Base-by-base conservation (phyloP, 2,113 vertebrate species). In the Lamprotornis superbus region DNA sequence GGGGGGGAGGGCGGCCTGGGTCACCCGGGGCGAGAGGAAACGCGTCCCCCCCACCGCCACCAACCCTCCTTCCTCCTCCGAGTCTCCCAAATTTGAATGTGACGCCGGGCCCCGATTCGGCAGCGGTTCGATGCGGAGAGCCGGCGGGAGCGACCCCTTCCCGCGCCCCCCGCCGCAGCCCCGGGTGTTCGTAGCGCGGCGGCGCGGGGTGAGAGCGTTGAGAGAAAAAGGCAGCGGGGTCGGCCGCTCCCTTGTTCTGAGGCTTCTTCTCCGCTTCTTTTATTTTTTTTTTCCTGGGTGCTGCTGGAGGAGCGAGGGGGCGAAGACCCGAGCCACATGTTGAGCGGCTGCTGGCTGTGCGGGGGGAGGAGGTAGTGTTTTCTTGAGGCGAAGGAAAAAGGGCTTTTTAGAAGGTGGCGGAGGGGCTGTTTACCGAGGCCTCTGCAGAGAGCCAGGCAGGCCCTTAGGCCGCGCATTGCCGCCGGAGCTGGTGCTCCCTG, bases 51-150 rank as follows among this genome's bases (percentile, higher is more conserved):
- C 21, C 46, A 10, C 42, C 16, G 47, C 44, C 56, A 79, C 69
- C 28, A 35, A 50, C 56, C 60, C 71, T 27, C 44, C 39, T 76
- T 90, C 78, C 37, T 90, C 57, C 83, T 71, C 63, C 37, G 52
- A 52, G 17, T 91, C 79, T 93, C 75, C 80, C n/a, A 67, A 73
- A 88, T 95, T 91, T 88, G 74, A 93, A 93, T 85, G 83, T 77
- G 80, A 95, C 64, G 75, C 83, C 31, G 49, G 75, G 64, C 64
- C 64, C 59, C 91, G 33, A 67, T 71, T 56, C 79, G 68, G 63
- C 52, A 12, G 85, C 40, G 23, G 81, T 83, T 55, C 53, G 25
- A 37, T 86, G 84, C 49, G 21, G 63, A 81, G 35, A 78, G 39
- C 31, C 31, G 39, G 90, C 17, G 68, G 78, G 33, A 83, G 63